Conservation (phyloP, 1,140 invertebrate genomes). For the Archivesica marissinica region DNA sequence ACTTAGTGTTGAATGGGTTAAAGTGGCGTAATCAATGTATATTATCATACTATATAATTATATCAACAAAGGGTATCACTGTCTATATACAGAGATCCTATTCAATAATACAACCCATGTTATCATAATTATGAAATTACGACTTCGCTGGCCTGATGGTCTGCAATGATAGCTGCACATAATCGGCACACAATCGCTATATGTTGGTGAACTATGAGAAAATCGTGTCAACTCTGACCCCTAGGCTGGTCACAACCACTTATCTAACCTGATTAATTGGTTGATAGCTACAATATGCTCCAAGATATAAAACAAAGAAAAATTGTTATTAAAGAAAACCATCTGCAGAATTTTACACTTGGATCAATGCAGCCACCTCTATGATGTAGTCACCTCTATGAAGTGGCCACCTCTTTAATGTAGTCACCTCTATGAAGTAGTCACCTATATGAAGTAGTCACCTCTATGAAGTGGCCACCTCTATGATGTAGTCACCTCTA, state of each 20-base stretch:
- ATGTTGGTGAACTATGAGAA: neutral
- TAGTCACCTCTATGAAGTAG: too few relatives aligned
- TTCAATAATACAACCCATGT: neutral
- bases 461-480: too few relatives aligned
- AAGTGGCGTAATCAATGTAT: too few relatives aligned
- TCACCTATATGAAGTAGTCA: too few relatives aligned
- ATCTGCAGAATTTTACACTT: too few relatives aligned
- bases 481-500: too few relatives aligned
- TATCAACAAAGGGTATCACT: neutral
- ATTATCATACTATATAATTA: too few relatives aligned
- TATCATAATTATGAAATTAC: constrained; percentile 2
- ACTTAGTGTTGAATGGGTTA: too few relatives aligned
- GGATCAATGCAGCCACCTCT: too few relatives aligned
- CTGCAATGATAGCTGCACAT: constrained; percentile 3
- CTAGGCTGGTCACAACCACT: neutral
- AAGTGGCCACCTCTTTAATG: too few relatives aligned
- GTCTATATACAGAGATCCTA: neutral
- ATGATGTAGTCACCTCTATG: too few relatives aligned
- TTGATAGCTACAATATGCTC: constrained; percentile 12
- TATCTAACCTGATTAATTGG: constrained; percentile 2
- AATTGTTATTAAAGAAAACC: too few relatives aligned
- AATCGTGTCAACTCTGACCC: neutral
- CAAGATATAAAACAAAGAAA: constrained; percentile 10
- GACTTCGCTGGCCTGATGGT: neutral
- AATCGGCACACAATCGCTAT: neutral